A percentile compares a stretch with the other conserved stretches of the same genome.
Conservation (phyloP, 2,797 vertebrate species). For the Microhierax caerulescens region DNA sequence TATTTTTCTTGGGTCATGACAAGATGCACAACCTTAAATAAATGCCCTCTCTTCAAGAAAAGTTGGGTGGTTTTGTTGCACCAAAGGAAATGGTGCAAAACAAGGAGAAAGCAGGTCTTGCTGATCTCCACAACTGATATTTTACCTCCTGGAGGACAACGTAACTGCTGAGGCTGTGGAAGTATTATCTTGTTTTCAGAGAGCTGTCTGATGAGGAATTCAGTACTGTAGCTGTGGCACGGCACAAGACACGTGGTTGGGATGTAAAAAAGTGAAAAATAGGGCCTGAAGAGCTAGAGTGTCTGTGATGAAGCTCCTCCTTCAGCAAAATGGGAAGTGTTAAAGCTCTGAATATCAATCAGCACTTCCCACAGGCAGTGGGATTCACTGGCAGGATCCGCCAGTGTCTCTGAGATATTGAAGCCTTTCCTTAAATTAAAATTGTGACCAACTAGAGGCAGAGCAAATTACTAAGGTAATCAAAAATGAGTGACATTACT, state of each 20-base stretch:
- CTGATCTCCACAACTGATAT: not conserved
- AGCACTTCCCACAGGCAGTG: slow-evolving; percentile 63
- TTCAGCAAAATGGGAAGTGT: slow-evolving; percentile 62
- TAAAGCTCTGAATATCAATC: slow-evolving; percentile 66
- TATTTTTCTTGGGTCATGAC: not conserved
- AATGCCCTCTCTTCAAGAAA: not conserved
- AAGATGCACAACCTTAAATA: not conserved
- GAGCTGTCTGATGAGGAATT: slow-evolving; percentile 57
- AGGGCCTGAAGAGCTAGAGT: slow-evolving; percentile 29
- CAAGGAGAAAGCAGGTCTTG: not conserved
- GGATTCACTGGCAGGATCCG: slow-evolving; percentile 50
- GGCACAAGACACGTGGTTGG: slow-evolving; percentile 21
- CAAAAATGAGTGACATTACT: slow-evolving; percentile 26
- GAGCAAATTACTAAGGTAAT: slow-evolving; percentile 51
- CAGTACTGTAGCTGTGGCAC: slow-evolving; percentile 42
- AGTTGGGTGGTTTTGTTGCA: not conserved
- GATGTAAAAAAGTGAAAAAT: slow-evolving; percentile 61
- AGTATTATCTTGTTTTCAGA: slow-evolving; percentile 38
- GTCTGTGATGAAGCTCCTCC: slow-evolving; percentile 58
- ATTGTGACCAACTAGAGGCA: slow-evolving; percentile 58
- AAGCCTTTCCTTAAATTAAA: slow-evolving; percentile 50
- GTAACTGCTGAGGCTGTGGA: slow-evolving; percentile 19
- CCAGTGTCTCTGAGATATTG: slow-evolving; percentile 28
- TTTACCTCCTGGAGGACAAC: not conserved
- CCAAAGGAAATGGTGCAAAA: not conserved